These are phyloP conservation scores for Odocoileus hemionus DNA, from an alignment of 2,113 vertebrate genomes.

Conservation along the genomic window DNA sequence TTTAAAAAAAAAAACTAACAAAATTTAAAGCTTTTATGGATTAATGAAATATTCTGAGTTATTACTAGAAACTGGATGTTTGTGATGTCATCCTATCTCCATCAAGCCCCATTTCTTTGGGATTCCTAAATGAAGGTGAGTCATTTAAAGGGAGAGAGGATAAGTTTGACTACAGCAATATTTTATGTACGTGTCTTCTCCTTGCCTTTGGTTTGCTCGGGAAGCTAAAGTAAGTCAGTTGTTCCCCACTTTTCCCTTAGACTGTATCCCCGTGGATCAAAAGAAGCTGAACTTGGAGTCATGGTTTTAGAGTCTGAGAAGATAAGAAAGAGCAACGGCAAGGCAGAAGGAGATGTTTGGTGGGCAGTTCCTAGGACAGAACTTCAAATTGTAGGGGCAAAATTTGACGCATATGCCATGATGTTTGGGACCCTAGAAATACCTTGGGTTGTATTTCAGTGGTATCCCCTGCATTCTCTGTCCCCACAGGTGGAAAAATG, in stretches of 20 bases:
- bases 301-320: not conserved
- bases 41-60: not conserved
- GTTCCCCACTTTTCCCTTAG: not conserved
- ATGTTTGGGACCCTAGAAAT: not conserved
- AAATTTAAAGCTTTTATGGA: not conserved
- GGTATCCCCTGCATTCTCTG: not conserved
- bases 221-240: not conserved
- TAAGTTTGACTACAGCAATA: not conserved
- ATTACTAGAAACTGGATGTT: not conserved
- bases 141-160: not conserved
- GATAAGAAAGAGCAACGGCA: not conserved
- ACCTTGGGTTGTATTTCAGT: not conserved
- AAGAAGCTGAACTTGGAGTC: not conserved
- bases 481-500: not conserved
- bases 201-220: not conserved
- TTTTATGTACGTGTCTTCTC: not conserved
- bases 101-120: not conserved
- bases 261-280: not conserved
- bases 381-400: not conserved
- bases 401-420: not conserved
- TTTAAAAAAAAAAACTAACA: not conserved
- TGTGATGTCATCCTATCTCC: not conserved
- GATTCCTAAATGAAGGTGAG: not conserved
- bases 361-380: not conserved
- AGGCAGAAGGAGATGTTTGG: not conserved